Evolutionary conservation across 2,113 vertebrate species (phyloP).

Genomic region (Turdus rufiventris): DNA sequence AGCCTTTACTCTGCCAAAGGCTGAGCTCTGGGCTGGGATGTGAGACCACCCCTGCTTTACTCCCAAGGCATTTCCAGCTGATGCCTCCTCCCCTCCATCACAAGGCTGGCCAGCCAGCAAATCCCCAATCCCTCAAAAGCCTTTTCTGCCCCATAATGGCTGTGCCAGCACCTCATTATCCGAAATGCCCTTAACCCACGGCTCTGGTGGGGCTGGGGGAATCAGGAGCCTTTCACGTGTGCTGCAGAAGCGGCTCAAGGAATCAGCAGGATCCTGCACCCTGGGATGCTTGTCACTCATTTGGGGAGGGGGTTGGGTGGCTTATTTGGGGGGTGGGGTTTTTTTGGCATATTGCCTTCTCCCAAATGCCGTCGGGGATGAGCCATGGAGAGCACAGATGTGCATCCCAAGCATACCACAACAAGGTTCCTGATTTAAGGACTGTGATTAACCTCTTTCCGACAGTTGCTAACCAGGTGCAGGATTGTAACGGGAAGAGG

Average conservation of each 20-base stretch:
- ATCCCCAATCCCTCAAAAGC: background rate
- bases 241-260: background rate
- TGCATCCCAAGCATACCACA: conserved; percentile 30
- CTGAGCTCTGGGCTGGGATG: background rate
- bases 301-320: background rate
- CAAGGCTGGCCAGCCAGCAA: background rate
- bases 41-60: background rate
- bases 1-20: background rate
- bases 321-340: background rate
- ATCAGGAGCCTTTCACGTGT: background rate
- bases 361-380: background rate
- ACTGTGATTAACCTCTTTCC: conserved; percentile 60
- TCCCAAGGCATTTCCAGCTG: background rate
- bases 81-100: background rate
- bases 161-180: rapidly evolving
- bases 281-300: rapidly evolving
- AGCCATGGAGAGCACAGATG: conserved; percentile 36
- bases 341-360: conserved; percentile 13
- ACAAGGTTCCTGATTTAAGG: conserved; percentile 59
- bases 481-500: background rate
- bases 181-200: background rate
- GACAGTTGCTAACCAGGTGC: conserved; percentile 59
- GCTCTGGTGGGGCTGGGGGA: background rate
- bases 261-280: background rate
- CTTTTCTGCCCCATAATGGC: background rate